Base-by-base conservation (phyloP, 2,113 vertebrate genomes). In the Haemorhous mexicanus region DNA sequence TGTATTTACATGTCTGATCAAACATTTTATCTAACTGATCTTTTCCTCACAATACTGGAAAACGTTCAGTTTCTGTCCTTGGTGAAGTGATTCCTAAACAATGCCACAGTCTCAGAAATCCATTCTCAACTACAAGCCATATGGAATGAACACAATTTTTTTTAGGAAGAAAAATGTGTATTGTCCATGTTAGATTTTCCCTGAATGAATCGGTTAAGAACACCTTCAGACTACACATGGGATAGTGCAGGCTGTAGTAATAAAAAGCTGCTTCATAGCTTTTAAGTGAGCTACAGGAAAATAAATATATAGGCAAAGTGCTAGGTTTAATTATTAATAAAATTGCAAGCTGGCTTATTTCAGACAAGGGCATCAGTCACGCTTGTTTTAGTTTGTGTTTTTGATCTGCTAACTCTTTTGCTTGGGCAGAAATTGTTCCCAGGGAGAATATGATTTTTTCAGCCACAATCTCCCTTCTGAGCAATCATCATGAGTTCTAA, bases 331-430 rank as follows among this genome's bases (percentile, higher is more conserved):
- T 89, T 84, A 61, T 33, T 86, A 90, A 50, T 75, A 84, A 76
- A 82, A 53, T 28, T 92, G 62, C 74, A 82, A 32, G 81, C 93
- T 83, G 87, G 41, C 76, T 91, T 87, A 35, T 92, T 96, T 94
- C 70, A 87, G 50, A 66, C 78, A 95, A 93, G 58, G 23, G 20
- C 58, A 93, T 96, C 90, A 87, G 84, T 93, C 81, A 66, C 0
- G 30, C 58, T 89, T 95, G 27, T 84, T 91, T 96, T 72, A 79
- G 50, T 95, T 91, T 64, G 27, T 22, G 7, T 85, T 93, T 95
- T 82, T 87, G 58, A 86, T 93, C 76, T 89, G 47, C 46, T 80
- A 88, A 67, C 39, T 64, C 46, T 68, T 87, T 81, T 62, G n/a
- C 74, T 87, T 84, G 43, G 49, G 53, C 46, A 73, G 19, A 84